A percentile compares a stretch with the other conserved stretches of the same genome.
Evolutionary conservation across 2,888 invertebrate genomes (phyloP).

Genomic region (Tubulanus polymorphus): DNA sequence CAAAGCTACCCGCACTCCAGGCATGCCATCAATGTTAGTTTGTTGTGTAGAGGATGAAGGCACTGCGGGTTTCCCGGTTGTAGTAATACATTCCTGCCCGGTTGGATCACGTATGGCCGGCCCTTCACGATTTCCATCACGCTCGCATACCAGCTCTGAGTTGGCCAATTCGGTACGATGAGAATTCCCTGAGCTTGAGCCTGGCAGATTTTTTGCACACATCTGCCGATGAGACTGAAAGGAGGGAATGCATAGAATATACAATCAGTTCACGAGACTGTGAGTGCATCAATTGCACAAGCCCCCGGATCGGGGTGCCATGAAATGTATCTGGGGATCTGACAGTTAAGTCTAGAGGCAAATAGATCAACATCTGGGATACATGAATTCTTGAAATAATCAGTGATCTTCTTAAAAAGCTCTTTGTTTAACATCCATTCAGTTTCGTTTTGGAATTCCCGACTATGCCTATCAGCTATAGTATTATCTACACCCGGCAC

Average conservation of each 20-base stretch:
- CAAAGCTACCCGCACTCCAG: conserved; percentile 3
- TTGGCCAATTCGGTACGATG: conserved; percentile 11
- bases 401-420: not conserved
- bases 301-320: conserved; percentile 10
- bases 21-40: conserved; percentile 12
- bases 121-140: conserved; percentile 6
- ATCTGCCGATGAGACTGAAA: conserved; percentile 10
- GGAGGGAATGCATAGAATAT: conserved; percentile 18
- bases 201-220: conserved; percentile 9
- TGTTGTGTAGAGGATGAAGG: conserved; percentile 5
- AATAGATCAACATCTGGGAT: conserved; percentile 7
- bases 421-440: conserved; percentile 11
- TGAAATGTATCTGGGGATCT: conserved; percentile 3
- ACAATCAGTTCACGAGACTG: conserved; percentile 2
- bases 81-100: not conserved
- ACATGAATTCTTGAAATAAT: conserved; percentile 2
- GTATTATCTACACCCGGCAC: conserved; percentile 5
- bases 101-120: conserved; percentile 3
- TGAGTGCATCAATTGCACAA: conserved; percentile 11
- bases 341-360: conserved; percentile 8
- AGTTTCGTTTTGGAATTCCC: conserved; percentile 10
- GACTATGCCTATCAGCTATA: conserved; percentile 4
- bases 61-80: not conserved
- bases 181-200: conserved; percentile 8
- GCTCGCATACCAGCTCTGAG: conserved; percentile 12